A percentile compares a stretch with the other conserved stretches of the same genome.
These are phyloP conservation scores for Poecilia latipinna DNA, from an alignment of 2,113 vertebrate genomes.

Conservation along the genomic window DNA sequence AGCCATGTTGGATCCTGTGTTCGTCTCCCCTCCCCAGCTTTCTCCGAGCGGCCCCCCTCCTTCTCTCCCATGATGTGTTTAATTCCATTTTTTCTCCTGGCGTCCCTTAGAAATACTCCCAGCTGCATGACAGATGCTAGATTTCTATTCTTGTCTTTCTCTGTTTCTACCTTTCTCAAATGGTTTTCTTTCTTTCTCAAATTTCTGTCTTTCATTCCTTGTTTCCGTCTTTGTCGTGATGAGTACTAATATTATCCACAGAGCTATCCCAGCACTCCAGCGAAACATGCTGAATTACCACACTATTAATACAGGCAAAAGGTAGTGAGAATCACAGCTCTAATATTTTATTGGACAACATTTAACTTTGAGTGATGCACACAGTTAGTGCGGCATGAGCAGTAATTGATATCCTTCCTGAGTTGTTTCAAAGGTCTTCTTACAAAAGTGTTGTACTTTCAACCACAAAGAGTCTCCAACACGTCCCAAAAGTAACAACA, in stretches of 20 bases:
- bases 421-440: too few species aligned
- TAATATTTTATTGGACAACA: neutral
- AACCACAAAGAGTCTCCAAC: too few species aligned
- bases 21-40: conserved; percentile 49
- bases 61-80: conserved; percentile 52
- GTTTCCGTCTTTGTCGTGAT: too few species aligned
- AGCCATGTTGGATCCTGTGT: conserved; percentile 66
- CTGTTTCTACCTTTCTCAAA: neutral
- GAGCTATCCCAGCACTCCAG: too few species aligned
- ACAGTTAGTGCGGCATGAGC: too few species aligned
- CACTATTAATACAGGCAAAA: too few species aligned
- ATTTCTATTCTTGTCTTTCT: conserved; percentile 17
- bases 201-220: conserved; percentile 11
- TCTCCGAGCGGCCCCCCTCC: conserved; percentile 19
- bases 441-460: too few species aligned
- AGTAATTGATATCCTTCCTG: too few species aligned
- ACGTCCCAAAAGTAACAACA: too few species aligned
- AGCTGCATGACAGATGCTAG: conserved; percentile 77
- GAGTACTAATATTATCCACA: too few species aligned
- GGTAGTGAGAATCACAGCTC: neutral
- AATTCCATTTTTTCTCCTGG: conserved; percentile 62
- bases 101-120: conserved; percentile 58
- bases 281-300: too few species aligned
- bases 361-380: neutral
- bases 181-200: neutral